Base-by-base conservation (phyloP, 2,113 vertebrate species). In the Protobothrops mucrosquamatus region DNA sequence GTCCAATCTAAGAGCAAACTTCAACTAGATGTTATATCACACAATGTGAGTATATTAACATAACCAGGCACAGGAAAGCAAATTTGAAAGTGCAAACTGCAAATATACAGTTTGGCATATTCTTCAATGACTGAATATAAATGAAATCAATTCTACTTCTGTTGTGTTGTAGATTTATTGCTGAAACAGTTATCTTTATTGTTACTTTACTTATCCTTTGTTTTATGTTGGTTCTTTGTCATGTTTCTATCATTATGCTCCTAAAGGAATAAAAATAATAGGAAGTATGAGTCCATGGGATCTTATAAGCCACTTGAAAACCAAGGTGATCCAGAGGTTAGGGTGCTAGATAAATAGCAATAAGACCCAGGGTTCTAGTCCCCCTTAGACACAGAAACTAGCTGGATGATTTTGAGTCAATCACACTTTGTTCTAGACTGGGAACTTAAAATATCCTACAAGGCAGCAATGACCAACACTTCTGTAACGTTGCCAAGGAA, bases 121-220 rank as follows among this genome's bases (percentile, higher is more conserved):
- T n/a, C 59, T 23, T 22, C 46, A 59, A 46, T 55, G 34, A 39
- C 57, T 20, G n/a, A 20, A 52, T 69, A 51, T 48, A 24, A 85
- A 89, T 89, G 64, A 59, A 85, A 89, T 57, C 29, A 74, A 26
- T n/a, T 61, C 69, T 90, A 86, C 88, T 81, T 90, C 92, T 54
- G 18, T 51, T 61, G 54, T 26, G 9, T 54, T 90, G 26, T 34
- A 52, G 54, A 22, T 57, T 39, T 86, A 59, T 20, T 85, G 18
- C 43, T 52, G 85, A 57, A 24, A 55, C 6, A n/a, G 1, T 24
- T 12, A 46, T 23, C 14, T 4, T 6, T 57, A 2, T 14, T 15
- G 64, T 92, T 87, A 29, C 48, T 51, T 74, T 54, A 92, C 46
- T 11, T 57, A 55, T 18, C 39, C 43, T 85, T 23, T 93, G 55